Evolutionary conservation across 2,113 vertebrate genomes (phyloP).

Genomic region (Amphiprion ocellaris): DNA sequence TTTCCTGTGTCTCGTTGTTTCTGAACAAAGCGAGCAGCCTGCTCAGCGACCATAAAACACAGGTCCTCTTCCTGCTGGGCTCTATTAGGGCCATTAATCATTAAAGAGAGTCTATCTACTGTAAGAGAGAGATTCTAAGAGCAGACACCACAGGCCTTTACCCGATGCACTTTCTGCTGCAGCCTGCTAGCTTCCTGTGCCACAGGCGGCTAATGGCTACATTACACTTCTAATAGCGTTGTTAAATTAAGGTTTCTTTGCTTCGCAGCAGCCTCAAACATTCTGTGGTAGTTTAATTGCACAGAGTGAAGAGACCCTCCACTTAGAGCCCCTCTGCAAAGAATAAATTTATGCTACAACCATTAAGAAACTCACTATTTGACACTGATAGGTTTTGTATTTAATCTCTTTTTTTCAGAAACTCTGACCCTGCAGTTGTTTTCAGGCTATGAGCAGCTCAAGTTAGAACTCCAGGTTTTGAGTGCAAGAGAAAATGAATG

Average conservation of each 20-base stretch:
- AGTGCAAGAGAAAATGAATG: background rate
- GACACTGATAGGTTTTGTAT: background rate
- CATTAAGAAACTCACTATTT: background rate
- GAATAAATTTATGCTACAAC: background rate
- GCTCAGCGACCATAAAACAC: slow-evolving; percentile 40
- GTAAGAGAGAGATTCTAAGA: slow-evolving; percentile 33
- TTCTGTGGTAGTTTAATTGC: slow-evolving; percentile 31
- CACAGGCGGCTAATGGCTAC: slow-evolving; percentile 49
- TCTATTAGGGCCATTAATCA: slow-evolving; percentile 57
- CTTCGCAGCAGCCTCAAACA: slow-evolving; percentile 5
- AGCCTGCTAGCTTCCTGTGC: slow-evolving; percentile 52
- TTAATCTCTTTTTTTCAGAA: background rate
- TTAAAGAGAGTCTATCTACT: slow-evolving; percentile 51
- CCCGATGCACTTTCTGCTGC: slow-evolving; percentile 47
- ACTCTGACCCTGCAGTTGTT: background rate
- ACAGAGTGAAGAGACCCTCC: slow-evolving; percentile 10
- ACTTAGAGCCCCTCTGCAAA: background rate
- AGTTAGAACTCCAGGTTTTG: too few relatives aligned
- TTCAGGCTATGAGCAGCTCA: background rate
- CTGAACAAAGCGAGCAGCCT: slow-evolving; percentile 13
- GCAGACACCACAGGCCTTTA: slow-evolving; percentile 47
- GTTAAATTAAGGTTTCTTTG: slow-evolving; percentile 21
- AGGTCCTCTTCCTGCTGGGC: slow-evolving; percentile 34
- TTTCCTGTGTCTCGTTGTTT: slow-evolving; percentile 1
- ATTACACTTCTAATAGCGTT: slow-evolving; percentile 29